Evolutionary conservation across 1,140 invertebrate species (phyloP).

Genomic region (Orchestia grillus): DNA sequence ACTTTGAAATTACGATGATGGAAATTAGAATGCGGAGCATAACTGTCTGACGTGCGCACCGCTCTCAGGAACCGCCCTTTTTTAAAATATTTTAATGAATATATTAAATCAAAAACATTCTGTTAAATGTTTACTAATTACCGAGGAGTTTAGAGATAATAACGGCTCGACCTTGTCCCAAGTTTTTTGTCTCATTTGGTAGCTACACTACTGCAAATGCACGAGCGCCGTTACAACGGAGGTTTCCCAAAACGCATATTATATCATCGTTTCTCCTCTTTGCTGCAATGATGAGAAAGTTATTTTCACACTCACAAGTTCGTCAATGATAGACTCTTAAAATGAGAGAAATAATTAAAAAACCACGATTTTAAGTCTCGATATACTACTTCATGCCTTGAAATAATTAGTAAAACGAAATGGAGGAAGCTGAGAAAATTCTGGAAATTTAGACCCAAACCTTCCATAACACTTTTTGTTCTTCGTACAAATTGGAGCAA

Average conservation of each 20-base stretch:
- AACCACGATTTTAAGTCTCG: too few species aligned
- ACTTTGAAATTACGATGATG: neutral
- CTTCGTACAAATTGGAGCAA: too few species aligned
- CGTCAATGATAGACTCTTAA: neutral
- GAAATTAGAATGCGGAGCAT: neutral
- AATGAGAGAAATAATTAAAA: neutral
- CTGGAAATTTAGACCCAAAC: too few species aligned
- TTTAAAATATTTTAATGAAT: neutral
- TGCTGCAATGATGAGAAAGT: neutral
- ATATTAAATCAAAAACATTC: neutral
- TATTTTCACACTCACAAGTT: neutral
- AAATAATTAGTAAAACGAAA: neutral
- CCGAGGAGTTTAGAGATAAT: too few species aligned
- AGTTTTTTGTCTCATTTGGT: too few species aligned
- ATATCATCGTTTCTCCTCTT: neutral
- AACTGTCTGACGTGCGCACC: too few species aligned
- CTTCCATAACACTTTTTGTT: too few species aligned
- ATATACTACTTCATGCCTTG: neutral
- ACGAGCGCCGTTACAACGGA: neutral
- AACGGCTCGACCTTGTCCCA: too few species aligned
- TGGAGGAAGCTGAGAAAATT: too few species aligned
- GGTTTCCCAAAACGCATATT: neutral
- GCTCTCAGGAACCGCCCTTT: neutral
- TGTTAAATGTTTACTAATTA: neutral
- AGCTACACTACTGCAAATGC: neutral